Base-by-base conservation (phyloP, 2,113 vertebrate species). In the Spea multiplicata region DNA sequence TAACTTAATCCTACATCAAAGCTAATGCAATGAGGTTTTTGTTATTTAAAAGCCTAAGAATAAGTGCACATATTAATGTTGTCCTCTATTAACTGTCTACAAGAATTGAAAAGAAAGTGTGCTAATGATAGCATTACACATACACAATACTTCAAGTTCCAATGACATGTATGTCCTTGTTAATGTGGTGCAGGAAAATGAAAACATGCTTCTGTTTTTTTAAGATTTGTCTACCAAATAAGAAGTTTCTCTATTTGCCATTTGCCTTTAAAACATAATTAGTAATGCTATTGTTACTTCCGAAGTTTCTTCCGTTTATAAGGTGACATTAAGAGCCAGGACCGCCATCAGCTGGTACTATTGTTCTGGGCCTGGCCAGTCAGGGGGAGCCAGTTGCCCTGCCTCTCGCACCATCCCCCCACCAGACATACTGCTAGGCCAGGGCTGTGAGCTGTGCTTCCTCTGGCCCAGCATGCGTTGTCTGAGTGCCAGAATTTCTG, bases 71-170 rank as follows among this genome's bases (percentile, higher is more conserved):
- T 91, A 91, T 94, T 91, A 93, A 85, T 87, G 88, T 95, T 95
- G 96, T 93, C 90, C 91, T 94, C 93, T 96, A 94, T 96, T 93
- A 94, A 94, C 92, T 91, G 94, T 93, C 91, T 94, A 93, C 93
- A 86, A 59, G 4, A 30, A 59, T 4, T 9, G 14, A 59, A 59
- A 1, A 59, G 4, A 30, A 98, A 95, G 91, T 99, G 96, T 98
- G 98, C 96, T 98, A 95, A 95, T 94, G 96, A 92, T 96, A 97
- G 95, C 96, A 95, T 94, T 95, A 94, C 94, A 95, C 93, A 96
- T 95, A 93, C 93, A 95, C 94, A 94, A 93, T 93, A 93, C 94
- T 94, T 95, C 94, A 91, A 91, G 94, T 95, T 93, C 85, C 85
- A 92, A 92, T 92, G 90, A 93, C 95, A 91, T 89, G 89, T 93